Percentiles rank a stretch among this genome's conserved stretches.
Conservation (phyloP, 2,797 vertebrate genomes). For the Buceros bicornis region DNA sequence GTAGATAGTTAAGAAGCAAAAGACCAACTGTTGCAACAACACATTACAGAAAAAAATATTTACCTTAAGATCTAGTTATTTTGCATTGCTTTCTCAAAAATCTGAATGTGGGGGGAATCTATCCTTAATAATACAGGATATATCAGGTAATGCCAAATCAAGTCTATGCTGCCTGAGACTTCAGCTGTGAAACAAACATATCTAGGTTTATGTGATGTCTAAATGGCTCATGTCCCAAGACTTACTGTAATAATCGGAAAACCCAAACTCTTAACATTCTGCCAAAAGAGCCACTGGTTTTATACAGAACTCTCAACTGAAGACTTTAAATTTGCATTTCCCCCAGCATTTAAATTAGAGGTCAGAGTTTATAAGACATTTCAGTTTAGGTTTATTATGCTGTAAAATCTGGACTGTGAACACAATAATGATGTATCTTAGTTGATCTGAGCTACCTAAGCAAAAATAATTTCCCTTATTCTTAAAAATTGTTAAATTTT, state of each 20-base stretch:
- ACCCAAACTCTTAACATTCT: background rate
- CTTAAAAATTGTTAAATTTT: background rate
- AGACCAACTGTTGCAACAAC: background rate
- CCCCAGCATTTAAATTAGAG: constrained; percentile 21
- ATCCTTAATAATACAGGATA: background rate
- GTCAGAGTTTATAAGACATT: background rate
- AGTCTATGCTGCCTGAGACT: background rate
- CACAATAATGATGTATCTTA: background rate
- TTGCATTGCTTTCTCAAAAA: background rate
- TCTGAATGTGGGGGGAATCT: background rate
- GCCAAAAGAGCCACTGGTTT: background rate
- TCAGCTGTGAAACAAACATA: background rate
- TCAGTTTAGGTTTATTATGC: background rate
- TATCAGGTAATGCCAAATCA: background rate
- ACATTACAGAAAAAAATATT: background rate
- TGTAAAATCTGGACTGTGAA: background rate
- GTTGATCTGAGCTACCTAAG: background rate
- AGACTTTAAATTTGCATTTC: background rate
- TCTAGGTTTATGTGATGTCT: background rate
- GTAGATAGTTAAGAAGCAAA: background rate
- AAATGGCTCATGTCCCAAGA: background rate
- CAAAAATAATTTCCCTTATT: background rate
- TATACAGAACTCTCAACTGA: background rate
- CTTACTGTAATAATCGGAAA: background rate
- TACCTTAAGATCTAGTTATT: background rate